Conservation (phyloP, 2,797 vertebrate species). For the Girardinus metallicus region DNA sequence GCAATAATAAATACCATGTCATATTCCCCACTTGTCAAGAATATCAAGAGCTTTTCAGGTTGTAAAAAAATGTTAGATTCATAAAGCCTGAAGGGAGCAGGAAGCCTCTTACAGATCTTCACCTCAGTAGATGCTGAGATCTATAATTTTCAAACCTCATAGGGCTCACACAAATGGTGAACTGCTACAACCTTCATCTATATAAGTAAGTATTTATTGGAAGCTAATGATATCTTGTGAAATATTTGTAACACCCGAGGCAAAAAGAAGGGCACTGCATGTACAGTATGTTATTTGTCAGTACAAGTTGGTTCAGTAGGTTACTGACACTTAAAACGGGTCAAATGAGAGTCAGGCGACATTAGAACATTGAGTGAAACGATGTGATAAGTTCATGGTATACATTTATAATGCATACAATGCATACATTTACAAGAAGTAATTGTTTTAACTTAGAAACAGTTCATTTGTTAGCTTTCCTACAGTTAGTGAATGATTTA, state of each 20-base stretch:
- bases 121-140: conserved; percentile 1
- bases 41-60: neutral
- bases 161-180: neutral
- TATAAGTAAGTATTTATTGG: neutral
- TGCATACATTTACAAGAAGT: neutral
- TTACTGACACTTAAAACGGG: neutral
- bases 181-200: neutral
- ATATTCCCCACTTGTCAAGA: neutral
- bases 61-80: neutral
- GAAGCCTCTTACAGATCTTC: neutral
- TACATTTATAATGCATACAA: no score
- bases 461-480: neutral
- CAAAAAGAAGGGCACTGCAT: neutral
- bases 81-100: neutral
- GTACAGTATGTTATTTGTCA: neutral
- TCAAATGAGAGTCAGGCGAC: neutral
- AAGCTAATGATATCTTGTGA: neutral
- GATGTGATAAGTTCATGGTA: neutral
- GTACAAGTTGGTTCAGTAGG: neutral
- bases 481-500: neutral
- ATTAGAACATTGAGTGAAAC: neutral
- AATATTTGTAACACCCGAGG: neutral
- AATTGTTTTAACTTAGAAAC: neutral
- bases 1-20: neutral
- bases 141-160: neutral